phyloP scores from a whole-genome alignment of 2,797 vertebrate genomes.

The Naso thynnoides region DNA sequence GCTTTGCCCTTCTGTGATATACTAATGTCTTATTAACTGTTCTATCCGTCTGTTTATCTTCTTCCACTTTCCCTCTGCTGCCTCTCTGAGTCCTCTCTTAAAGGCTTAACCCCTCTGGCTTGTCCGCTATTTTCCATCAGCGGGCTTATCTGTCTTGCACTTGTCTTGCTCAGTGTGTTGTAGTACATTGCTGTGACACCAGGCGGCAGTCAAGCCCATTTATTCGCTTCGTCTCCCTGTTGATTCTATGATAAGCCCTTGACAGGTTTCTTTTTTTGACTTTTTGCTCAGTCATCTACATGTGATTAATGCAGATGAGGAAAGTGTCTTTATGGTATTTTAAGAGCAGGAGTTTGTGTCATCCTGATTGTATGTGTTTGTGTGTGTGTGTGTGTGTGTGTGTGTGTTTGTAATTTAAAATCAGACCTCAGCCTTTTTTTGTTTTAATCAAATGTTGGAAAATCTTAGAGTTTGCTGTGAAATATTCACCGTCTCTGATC shows the following conservation, averaged over 20 bases:
- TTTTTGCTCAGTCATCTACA: conserved; percentile 13
- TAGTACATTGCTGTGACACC: conserved; percentile 52
- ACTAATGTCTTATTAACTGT: conserved; percentile 71
- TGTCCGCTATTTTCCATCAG: conserved; percentile 44
- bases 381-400: conserved; percentile 4
- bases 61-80: conserved; percentile 29
- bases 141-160: conserved; percentile 31
- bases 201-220: conserved; percentile 72
- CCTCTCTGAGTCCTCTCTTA: conserved; percentile 52
- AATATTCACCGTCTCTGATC: conserved; percentile 34
- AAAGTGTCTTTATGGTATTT: neutral
- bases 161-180: conserved; percentile 43
- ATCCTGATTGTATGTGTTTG: neutral
- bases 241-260: conserved; percentile 28
- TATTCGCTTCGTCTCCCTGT: conserved; percentile 30
- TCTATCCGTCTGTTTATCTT: conserved; percentile 66
- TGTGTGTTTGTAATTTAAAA: conserved; percentile 13
- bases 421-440: neutral
- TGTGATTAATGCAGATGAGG: conserved; percentile 26
- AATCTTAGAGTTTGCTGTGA: conserved; percentile 34
- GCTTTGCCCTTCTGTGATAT: conserved; percentile 55
- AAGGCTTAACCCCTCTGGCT: conserved; percentile 38
- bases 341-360: neutral
- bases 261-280: neutral
- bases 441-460: conserved; percentile 28